These are phyloP conservation scores for Oithona nana DNA, from an alignment of 2,888 invertebrate genomes.

Conservation along the genomic window DNA sequence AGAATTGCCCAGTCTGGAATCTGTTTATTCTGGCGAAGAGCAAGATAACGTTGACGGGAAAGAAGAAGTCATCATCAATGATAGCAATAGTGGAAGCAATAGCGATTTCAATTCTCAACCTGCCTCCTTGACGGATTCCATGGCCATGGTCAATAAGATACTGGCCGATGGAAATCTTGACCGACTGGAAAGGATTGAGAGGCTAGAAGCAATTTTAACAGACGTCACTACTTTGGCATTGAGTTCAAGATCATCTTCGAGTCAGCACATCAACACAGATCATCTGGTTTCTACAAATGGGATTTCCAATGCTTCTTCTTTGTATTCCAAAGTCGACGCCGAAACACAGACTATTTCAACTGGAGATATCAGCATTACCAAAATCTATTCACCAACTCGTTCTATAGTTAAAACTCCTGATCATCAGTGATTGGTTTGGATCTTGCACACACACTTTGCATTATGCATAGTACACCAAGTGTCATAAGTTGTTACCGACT, in stretches of 20 bases:
- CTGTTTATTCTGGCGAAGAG: constrained; percentile 25
- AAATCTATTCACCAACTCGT: constrained; percentile 37
- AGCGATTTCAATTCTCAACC: constrained; percentile 40
- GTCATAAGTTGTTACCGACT: no score
- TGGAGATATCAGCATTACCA: constrained; percentile 76
- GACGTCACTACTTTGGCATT: constrained; percentile 39
- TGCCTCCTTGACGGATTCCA: constrained; percentile 36
- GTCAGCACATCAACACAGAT: constrained; percentile 17
- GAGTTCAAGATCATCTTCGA: background rate
- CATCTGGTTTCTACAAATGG: constrained; percentile 18
- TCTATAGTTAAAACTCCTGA: no score
- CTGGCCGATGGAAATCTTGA: constrained; percentile 63
- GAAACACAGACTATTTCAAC: constrained; percentile 66
- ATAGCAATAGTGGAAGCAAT: constrained; percentile 12
- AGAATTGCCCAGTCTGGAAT: constrained; percentile 24
- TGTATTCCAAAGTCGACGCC: constrained; percentile 27
- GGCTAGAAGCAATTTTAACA: constrained; percentile 62
- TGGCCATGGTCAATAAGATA: constrained; percentile 41
- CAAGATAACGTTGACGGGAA: background rate
- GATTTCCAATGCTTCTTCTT: background rate
- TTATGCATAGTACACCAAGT: no score
- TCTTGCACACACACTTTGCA: no score
- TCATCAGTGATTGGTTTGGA: no score
- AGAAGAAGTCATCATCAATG: background rate
- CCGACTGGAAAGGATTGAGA: constrained; percentile 62